Evolutionary conservation across 2,888 invertebrate genomes (phyloP).

Genomic region (Calliphora vomitoria): DNA sequence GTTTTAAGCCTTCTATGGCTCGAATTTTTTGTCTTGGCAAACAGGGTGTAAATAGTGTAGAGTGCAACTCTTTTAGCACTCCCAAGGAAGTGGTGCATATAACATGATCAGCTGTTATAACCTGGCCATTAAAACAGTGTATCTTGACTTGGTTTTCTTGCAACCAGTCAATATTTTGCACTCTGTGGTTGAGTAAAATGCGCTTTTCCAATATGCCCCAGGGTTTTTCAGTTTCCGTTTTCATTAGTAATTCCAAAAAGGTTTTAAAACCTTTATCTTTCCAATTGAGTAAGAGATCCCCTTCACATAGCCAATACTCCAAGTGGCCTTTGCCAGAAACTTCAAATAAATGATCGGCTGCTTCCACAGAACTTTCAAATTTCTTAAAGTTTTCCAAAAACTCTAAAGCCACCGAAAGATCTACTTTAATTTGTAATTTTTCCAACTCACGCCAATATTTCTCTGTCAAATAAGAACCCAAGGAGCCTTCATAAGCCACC

Average conservation of each 20-base stretch:
- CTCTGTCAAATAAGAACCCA: slow-evolving; percentile 81
- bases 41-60: slow-evolving; percentile 84
- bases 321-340: slow-evolving; percentile 88
- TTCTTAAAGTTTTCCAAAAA: slow-evolving; percentile 87
- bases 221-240: slow-evolving; percentile 68
- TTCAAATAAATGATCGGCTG: slow-evolving; percentile 88
- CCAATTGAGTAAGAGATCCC: slow-evolving; percentile 90
- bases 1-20: slow-evolving; percentile 86
- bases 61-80: slow-evolving; percentile 85
- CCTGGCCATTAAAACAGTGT: slow-evolving; percentile 68
- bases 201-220: slow-evolving; percentile 80
- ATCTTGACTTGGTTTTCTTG: slow-evolving; percentile 16
- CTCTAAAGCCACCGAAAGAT: slow-evolving; percentile 84
- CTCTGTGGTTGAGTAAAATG: slow-evolving; percentile 67
- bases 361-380: slow-evolving; percentile 85
- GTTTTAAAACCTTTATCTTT: slow-evolving; percentile 89
- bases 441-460: slow-evolving; percentile 79
- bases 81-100: slow-evolving; percentile 87
- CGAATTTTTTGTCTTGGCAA: slow-evolving; percentile 85
- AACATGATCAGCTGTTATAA: slow-evolving; percentile 73
- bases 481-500: slow-evolving; percentile 79
- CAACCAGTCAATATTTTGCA: slow-evolving; percentile 70
- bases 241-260: slow-evolving; percentile 88
- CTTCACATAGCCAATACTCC: slow-evolving; percentile 89
- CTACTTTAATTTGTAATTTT: slow-evolving; percentile 78